These are phyloP conservation scores for Dasypus novemcinctus DNA, from an alignment of 2,113 vertebrate species.

Conservation along the genomic window DNA sequence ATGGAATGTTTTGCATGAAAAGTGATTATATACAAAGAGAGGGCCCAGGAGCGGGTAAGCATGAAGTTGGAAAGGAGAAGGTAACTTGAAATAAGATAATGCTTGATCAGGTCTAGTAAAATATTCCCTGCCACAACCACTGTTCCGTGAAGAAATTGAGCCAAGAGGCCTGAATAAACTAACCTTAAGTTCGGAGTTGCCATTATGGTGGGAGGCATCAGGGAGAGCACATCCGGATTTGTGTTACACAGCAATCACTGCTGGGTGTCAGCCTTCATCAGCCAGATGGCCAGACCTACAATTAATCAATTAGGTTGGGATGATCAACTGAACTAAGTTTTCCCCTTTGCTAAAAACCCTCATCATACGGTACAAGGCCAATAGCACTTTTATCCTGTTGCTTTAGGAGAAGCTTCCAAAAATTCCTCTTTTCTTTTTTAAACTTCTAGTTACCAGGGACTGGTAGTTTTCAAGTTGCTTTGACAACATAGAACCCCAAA, in stretches of 20 bases:
- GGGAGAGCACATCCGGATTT: slow-evolving; percentile 69
- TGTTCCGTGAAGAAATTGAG: slow-evolving; percentile 67
- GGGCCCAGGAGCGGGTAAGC: slow-evolving; percentile 18
- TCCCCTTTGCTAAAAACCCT: slow-evolving; percentile 63
- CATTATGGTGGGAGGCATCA: slow-evolving; percentile 66
- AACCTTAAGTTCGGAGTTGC: slow-evolving; percentile 68
- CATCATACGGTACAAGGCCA: slow-evolving; percentile 44
- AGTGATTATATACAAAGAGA: slow-evolving; percentile 55
- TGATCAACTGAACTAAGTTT: slow-evolving; percentile 65
- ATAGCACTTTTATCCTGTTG: slow-evolving; percentile 67
- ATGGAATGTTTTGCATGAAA: slow-evolving; percentile 67
- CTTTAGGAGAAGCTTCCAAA: slow-evolving; percentile 73
- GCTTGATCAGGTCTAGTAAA: slow-evolving; percentile 76
- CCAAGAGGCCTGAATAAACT: slow-evolving; percentile 73
- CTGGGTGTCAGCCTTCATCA: slow-evolving; percentile 69
- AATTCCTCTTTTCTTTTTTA: slow-evolving; percentile 64
- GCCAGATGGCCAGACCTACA: slow-evolving; percentile 74
- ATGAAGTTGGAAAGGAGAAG: slow-evolving; percentile 26
- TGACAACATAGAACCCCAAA: slow-evolving; percentile 57
- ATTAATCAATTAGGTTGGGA: slow-evolving; percentile 66
- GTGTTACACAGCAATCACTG: slow-evolving; percentile 75
- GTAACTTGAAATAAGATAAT: slow-evolving; percentile 73
- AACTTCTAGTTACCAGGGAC: slow-evolving; percentile 50
- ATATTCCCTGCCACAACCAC: slow-evolving; percentile 71
- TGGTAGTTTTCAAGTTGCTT: slow-evolving; percentile 54